A percentile compares a stretch with the other conserved stretches of the same genome.
These are phyloP conservation scores for Montipora efflorescens DNA, from an alignment of 64 coral and sea anemone species.

Conservation along the genomic window DNA sequence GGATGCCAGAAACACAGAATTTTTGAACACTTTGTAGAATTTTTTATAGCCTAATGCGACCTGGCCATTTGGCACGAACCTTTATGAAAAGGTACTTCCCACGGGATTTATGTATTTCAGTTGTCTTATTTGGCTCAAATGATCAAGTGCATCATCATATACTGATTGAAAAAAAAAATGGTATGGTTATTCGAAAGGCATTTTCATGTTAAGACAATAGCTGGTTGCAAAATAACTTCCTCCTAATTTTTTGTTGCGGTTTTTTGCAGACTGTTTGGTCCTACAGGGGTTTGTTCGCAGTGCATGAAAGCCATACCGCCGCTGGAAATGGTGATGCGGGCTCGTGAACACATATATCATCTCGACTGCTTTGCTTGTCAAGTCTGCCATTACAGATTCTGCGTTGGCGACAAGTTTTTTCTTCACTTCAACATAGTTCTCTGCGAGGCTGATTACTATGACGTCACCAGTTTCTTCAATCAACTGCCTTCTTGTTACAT, in stretches of 20 bases:
- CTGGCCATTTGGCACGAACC: too few relatives aligned
- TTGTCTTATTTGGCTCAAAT: too few relatives aligned
- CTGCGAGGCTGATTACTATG: slow-evolving; percentile 87
- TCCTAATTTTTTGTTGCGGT: slow-evolving; percentile 4
- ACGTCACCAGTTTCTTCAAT: slow-evolving; percentile 43
- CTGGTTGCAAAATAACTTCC: background rate
- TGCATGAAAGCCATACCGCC: slow-evolving; percentile 89
- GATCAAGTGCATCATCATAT: too few relatives aligned
- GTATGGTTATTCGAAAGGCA: background rate
- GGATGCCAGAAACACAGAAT: too few relatives aligned
- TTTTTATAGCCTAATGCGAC: too few relatives aligned
- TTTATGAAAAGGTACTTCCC: too few relatives aligned
- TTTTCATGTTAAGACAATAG: background rate
- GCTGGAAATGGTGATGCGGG: slow-evolving; percentile 93
- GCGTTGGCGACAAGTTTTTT: slow-evolving; percentile 90
- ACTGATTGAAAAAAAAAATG: too few relatives aligned
- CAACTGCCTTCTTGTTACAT: slow-evolving; percentile 9
- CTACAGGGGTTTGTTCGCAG: slow-evolving; percentile 74
- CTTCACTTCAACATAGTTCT: slow-evolving; percentile 76
- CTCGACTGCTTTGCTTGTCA: slow-evolving; percentile 91
- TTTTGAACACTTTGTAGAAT: too few relatives aligned
- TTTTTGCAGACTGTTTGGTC: slow-evolving; percentile 75
- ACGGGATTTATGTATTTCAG: too few relatives aligned
- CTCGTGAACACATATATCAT: slow-evolving; percentile 81
- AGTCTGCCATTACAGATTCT: slow-evolving; percentile 84